These are phyloP conservation scores for Chloropsis cyanopogon DNA, from an alignment of 2,113 vertebrate species.

Conservation along the genomic window DNA sequence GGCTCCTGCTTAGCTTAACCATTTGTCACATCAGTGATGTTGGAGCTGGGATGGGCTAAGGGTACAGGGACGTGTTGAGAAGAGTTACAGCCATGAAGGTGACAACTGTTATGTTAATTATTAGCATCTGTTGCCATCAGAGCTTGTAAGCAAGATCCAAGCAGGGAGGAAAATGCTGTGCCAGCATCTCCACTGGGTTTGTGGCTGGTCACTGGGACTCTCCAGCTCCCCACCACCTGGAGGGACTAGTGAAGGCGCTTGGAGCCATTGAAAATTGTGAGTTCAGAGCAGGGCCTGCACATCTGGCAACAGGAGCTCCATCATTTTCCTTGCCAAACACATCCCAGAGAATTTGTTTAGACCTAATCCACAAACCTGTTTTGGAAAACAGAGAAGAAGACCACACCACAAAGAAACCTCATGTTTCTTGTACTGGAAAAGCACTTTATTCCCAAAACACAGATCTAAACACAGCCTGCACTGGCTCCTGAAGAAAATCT, in stretches of 20 bases:
- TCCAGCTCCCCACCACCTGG: background rate
- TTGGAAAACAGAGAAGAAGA: background rate
- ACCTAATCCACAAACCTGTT: background rate
- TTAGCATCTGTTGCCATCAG: background rate
- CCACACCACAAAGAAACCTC: background rate
- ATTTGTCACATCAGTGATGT: background rate
- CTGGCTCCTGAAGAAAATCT: background rate
- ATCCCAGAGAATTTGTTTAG: background rate
- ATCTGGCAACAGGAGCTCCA: background rate
- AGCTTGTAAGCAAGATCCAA: background rate
- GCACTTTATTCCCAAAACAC: background rate
- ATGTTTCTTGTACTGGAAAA: background rate
- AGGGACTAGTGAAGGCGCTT: background rate
- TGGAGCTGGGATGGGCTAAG: background rate
- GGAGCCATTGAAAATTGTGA: background rate
- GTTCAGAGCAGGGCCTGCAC: background rate
- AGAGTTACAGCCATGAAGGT: background rate
- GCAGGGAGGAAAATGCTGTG: background rate
- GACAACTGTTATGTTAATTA: background rate
- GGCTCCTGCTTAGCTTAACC: background rate
- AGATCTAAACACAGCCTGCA: background rate
- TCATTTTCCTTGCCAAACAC: background rate
- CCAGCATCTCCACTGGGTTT: background rate
- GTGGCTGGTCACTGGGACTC: background rate
- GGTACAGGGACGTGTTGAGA: background rate